Evolutionary conservation across 2,888 invertebrate species (phyloP).

Genomic region (Netelia inedita): DNA sequence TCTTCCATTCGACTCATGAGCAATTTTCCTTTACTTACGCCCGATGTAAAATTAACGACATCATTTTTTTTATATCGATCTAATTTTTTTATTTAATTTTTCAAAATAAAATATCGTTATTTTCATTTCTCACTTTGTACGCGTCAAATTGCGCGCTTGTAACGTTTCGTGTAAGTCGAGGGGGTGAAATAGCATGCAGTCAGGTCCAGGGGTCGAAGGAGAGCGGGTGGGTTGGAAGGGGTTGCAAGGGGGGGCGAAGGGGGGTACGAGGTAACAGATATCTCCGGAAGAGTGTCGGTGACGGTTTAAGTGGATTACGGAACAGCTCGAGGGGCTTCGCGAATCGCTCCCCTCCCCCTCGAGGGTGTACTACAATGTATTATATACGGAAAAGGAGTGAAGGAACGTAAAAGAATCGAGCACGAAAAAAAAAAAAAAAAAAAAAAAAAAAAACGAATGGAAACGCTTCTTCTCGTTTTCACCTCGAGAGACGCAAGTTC

Average conservation of each 20-base stretch:
- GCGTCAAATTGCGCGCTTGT: neutral
- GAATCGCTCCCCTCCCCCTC: neutral
- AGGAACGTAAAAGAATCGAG: too few relatives aligned
- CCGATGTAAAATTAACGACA: neutral
- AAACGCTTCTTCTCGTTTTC: constrained; percentile 4
- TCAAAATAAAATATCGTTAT: neutral
- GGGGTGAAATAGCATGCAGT: too few relatives aligned
- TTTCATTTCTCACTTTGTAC: neutral
- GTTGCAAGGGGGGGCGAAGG: neutral
- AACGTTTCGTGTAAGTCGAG: too few relatives aligned
- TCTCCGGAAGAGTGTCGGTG: constrained; percentile 46
- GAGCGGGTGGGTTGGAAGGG: too few relatives aligned
- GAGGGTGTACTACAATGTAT: neutral
- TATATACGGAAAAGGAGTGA: neutral
- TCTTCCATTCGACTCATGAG: neutral
- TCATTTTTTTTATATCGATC: neutral
- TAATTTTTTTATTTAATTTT: neutral
- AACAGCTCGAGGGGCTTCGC: constrained; percentile 55
- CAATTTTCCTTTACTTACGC: neutral
- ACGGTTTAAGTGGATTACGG: constrained; percentile 64
- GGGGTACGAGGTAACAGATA: constrained; percentile 29
- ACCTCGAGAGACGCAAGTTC: neutral
- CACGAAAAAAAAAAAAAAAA: too few relatives aligned
- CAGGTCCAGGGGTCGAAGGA: too few relatives aligned
- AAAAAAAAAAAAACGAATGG: too few relatives aligned